phyloP scores from a whole-genome alignment of 1,140 invertebrate species.

The Heliconius congener region DNA sequence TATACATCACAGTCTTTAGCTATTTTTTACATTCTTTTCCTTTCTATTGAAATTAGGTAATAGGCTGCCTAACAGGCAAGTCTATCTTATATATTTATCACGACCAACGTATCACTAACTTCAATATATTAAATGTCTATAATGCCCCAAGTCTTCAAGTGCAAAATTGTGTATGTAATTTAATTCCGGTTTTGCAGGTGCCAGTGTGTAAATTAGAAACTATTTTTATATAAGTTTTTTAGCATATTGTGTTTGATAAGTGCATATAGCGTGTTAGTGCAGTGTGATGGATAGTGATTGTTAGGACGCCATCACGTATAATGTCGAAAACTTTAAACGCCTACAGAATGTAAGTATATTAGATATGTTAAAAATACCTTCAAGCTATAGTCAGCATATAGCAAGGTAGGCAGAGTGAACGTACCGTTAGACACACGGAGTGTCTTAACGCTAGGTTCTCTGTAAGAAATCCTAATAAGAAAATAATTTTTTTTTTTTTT shows the following conservation, averaged over 20 bases:
- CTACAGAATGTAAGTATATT: constrained; percentile 84
- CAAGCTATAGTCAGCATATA: too few species aligned
- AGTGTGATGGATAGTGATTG: constrained; percentile 58
- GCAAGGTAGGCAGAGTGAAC: too few species aligned
- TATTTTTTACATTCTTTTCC: too few species aligned
- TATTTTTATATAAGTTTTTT: constrained; percentile 25
- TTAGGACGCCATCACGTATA: constrained; percentile 59
- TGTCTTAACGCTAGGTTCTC: too few species aligned
- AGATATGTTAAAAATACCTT: not conserved
- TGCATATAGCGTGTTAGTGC: constrained; percentile 47
- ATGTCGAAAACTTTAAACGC: constrained; percentile 86
- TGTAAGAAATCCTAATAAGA: too few species aligned
- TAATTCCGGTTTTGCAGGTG: constrained; percentile 22
- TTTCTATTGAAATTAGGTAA: too few species aligned
- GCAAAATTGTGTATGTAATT: not conserved
- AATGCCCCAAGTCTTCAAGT: not conserved
- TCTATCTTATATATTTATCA: not conserved
- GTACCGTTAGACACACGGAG: too few species aligned
- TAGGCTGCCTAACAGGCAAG: not conserved
- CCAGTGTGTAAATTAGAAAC: constrained; percentile 23
- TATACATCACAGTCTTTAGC: too few species aligned
- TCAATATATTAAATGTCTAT: not conserved
- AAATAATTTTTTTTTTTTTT: too few species aligned
- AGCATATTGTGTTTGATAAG: constrained; percentile 33
- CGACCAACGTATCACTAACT: not conserved